Evolutionary conservation across 2,797 vertebrate genomes (phyloP).

Genomic region (Buphagus erythrorhynchus): DNA sequence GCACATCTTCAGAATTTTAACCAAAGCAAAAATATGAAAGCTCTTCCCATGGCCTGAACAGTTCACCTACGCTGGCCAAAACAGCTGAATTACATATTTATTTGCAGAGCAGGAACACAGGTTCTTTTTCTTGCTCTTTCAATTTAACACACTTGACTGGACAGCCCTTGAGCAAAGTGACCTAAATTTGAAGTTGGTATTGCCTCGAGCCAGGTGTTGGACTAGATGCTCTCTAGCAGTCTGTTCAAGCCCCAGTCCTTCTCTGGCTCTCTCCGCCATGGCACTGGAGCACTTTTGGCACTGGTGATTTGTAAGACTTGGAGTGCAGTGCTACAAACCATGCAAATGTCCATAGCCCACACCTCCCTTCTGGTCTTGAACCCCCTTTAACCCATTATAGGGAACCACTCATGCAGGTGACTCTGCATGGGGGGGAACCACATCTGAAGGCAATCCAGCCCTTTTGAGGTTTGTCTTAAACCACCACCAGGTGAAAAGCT

Average conservation of each 20-base stretch:
- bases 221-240: neutral
- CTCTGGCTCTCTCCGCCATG: neutral
- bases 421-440: neutral
- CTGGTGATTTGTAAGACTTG: neutral
- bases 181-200: slow-evolving; percentile 12
- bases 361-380: neutral
- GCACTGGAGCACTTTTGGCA: neutral
- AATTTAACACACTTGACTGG: neutral
- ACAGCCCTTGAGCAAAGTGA: neutral
- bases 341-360: rapidly evolving
- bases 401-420: rapidly evolving
- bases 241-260: neutral
- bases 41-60: neutral
- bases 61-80: neutral
- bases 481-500: neutral
- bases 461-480: neutral
- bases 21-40: neutral
- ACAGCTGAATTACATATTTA: neutral
- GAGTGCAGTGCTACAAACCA: neutral
- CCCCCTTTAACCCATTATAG: neutral
- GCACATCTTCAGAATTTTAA: neutral
- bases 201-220: neutral
- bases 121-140: slow-evolving; percentile 11
- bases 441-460: neutral
- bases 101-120: neutral